These are phyloP conservation scores for Rhagoletis zephyria DNA, from an alignment of 1,140 invertebrate species.

Conservation along the genomic window DNA sequence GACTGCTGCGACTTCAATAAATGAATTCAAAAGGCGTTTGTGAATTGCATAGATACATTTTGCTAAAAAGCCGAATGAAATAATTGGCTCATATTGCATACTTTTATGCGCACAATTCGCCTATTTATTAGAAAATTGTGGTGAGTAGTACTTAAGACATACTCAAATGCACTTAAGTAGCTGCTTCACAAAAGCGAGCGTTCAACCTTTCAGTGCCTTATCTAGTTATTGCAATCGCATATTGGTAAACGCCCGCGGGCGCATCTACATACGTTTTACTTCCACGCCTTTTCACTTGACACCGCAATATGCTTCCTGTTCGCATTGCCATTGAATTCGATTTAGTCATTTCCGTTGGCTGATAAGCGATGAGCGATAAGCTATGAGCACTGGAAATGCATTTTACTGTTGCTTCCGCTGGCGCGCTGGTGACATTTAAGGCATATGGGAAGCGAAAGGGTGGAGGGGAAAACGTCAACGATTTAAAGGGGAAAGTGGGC, in stretches of 20 bases:
- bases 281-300: background rate
- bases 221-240: background rate
- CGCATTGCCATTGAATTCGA: slow-evolving; percentile 11
- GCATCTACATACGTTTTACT: background rate
- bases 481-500: background rate
- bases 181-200: background rate
- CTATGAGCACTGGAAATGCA: slow-evolving; percentile 41
- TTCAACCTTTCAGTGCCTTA: background rate
- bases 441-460: background rate
- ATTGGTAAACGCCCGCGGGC: background rate
- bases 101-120: no score
- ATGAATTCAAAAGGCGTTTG: no score
- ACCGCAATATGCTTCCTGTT: slow-evolving; percentile 8
- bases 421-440: background rate
- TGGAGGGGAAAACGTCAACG: no score
- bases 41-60: no score
- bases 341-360: slow-evolving; percentile 32
- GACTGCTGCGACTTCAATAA: no score
- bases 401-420: slow-evolving; percentile 11
- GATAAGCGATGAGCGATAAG: slow-evolving; percentile 41
- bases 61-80: no score
- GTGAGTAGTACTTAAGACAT: no score
- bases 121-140: background rate
- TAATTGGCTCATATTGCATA: background rate
- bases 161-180: background rate